Conservation (phyloP, 2,113 vertebrate genomes). For the Chauna torquata region DNA sequence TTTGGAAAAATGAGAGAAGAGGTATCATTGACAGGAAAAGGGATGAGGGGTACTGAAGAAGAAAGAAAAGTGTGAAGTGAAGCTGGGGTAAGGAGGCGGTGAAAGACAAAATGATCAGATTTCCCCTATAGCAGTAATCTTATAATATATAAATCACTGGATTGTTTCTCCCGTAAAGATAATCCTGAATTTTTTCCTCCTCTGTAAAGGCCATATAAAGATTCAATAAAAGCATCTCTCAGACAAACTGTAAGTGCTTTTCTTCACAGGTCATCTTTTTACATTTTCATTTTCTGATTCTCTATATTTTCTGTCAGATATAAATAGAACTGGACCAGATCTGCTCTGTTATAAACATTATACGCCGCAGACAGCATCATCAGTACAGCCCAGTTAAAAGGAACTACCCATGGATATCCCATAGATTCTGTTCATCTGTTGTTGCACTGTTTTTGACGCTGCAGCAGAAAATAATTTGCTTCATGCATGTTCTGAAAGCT, state of each 20-base stretch:
- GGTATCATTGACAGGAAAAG: background rate
- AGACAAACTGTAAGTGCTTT: constrained; percentile 38
- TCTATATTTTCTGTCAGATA: background rate
- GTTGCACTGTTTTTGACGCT: background rate
- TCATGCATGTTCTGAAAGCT: background rate
- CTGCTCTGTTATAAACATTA: background rate
- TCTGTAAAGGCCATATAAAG: constrained; percentile 47
- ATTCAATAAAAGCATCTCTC: constrained; percentile 54
- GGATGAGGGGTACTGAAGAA: background rate
- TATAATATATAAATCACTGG: constrained; percentile 63
- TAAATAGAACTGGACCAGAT: background rate
- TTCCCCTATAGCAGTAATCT: constrained; percentile 64
- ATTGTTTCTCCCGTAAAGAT: constrained; percentile 59
- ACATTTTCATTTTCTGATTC: background rate
- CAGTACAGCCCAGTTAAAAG: background rate
- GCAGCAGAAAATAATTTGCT: background rate
- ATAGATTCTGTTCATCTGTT: background rate
- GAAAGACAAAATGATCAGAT: background rate
- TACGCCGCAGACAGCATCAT: background rate
- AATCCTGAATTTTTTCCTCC: background rate
- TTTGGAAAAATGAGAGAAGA: background rate
- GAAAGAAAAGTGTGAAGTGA: background rate
- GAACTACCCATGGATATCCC: background rate
- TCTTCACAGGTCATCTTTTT: background rate
- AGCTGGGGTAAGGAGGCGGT: background rate